Evolutionary conservation across 2,797 vertebrate genomes (phyloP).

Genomic region (Gambelia wislizenii): DNA sequence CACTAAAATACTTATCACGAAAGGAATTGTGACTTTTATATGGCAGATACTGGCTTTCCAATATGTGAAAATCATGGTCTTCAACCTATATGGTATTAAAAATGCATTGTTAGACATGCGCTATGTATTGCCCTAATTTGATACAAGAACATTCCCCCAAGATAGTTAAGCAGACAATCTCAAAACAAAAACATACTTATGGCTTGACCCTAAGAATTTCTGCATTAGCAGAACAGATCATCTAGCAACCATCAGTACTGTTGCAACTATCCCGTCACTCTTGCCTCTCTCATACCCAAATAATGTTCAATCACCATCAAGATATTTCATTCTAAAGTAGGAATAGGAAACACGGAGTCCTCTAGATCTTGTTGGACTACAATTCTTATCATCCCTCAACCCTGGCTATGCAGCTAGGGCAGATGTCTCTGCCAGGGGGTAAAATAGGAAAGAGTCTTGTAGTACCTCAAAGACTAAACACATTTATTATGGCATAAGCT

Average conservation of each 20-base stretch:
- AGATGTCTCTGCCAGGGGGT: neutral
- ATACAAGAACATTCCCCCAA: conserved; percentile 20
- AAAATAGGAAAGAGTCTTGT: neutral
- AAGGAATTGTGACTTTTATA: conserved; percentile 96
- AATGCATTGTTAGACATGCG: conserved; percentile 50
- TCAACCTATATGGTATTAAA: conserved; percentile 81
- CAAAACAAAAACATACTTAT: neutral
- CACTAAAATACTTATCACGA: conserved; percentile 98
- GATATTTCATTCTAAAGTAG: neutral
- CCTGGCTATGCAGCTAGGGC: neutral
- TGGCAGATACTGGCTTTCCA: conserved; percentile 81
- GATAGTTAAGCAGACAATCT: neutral
- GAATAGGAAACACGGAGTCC: neutral
- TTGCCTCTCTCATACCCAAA: neutral
- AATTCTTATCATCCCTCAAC: neutral
- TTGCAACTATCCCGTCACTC: neutral
- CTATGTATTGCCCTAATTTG: accelerated
- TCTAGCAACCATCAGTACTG: neutral
- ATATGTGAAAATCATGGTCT: conserved; percentile 80
- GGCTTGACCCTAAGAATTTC: neutral
- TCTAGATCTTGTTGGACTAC: neutral
- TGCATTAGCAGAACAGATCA: neutral
- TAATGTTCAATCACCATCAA: neutral
- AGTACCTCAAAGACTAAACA: neutral
- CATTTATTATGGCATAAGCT: neutral